Evolutionary conservation across 1,140 invertebrate genomes (phyloP), one percentile per base, ranked within the genome.

Genomic region (Drosophila subpulchrella): DNA sequence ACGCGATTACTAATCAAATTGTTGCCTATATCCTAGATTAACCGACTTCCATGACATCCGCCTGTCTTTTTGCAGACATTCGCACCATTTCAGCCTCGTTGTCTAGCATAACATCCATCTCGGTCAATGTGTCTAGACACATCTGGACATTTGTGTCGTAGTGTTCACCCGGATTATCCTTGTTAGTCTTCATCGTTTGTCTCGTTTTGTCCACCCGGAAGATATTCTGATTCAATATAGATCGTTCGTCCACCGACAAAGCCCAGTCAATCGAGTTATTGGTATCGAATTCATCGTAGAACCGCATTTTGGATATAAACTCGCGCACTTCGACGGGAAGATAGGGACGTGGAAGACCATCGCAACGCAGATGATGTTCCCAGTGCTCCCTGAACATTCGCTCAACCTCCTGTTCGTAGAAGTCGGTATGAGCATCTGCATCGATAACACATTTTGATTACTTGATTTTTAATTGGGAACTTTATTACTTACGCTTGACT

Each of bases 321-420:
- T 61, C 61, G 6, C 90, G 75, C 34, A 91, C 71, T 34, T 90
- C 86, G 11, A 79, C 66, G 8, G 90, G 86, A 3, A 55, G 11
- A 57, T 77, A 65, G 4, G 90, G 76, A 6, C 70, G 73, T 0
- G 90, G 90, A n/a, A 91, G 13, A 0, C 83, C 86, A 60, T 82
- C 76, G 8, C 90, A 91, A 10, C 66, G 68, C 39, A 90, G 15
- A 42, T 67, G 76, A 20, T 70, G 63, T 0, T 74, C 58, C 90
- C 90, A 91, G n/a, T 75, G 67, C 1, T 63, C 79, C 7, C 27
- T 17, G 6, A 4, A 6, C 3, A 47, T 51, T 7, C 76, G 47
- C 0, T 48, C 24, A 1, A n/a, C 7, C 38, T 78, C 70, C 24
- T 67, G 34, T 2, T 39, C n/a, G 7, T 56, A 46, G 0, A 56